These are phyloP conservation scores for Drosophila subobscura DNA, from an alignment of 1,140 invertebrate species.

Conservation along the genomic window DNA sequence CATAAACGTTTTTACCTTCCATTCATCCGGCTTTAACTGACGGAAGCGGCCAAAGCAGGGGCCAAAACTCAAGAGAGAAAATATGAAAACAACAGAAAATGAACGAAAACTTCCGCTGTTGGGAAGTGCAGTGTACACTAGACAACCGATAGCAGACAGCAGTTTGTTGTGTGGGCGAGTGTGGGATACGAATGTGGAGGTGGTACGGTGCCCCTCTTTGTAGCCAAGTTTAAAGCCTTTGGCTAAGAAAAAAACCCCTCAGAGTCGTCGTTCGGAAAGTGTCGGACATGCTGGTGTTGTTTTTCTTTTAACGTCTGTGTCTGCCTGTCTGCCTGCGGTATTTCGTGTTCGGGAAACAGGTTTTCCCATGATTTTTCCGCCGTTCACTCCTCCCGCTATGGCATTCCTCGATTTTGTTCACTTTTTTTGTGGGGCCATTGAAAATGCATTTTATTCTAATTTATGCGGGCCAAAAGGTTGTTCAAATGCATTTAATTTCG, in stretches of 20 bases:
- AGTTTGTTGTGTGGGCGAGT: slow-evolving; percentile 27
- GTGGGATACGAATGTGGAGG: slow-evolving; percentile 5
- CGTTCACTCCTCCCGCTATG: not conserved
- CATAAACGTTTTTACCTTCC: slow-evolving; percentile 15
- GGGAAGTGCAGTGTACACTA: slow-evolving; percentile 29
- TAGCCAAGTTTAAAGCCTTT: slow-evolving; percentile 58
- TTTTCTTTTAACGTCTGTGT: slow-evolving; percentile 4
- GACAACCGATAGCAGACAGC: not conserved
- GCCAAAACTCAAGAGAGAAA: slow-evolving; percentile 32
- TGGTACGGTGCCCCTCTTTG: slow-evolving; percentile 16
- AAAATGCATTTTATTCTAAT: slow-evolving; percentile 73
- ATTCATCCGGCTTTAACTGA: slow-evolving; percentile 29
- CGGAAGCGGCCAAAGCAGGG: slow-evolving; percentile 46
- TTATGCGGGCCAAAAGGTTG: slow-evolving; percentile 68
- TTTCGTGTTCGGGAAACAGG: slow-evolving; percentile 52
- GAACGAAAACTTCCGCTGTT: slow-evolving; percentile 74
- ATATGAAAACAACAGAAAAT: slow-evolving; percentile 66
- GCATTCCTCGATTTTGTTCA: slow-evolving; percentile 40
- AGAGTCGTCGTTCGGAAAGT: slow-evolving; percentile 52
- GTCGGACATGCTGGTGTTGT: slow-evolving; percentile 69
- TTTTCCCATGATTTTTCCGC: slow-evolving; percentile 58
- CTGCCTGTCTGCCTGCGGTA: slow-evolving; percentile 30
- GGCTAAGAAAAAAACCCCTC: slow-evolving; percentile 41
- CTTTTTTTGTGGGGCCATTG: slow-evolving; percentile 43
- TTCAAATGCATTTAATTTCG: slow-evolving; percentile 70